These are phyloP conservation scores for Reinhardtius hippoglossoides DNA, from an alignment of 2,113 vertebrate genomes.

Conservation along the genomic window DNA sequence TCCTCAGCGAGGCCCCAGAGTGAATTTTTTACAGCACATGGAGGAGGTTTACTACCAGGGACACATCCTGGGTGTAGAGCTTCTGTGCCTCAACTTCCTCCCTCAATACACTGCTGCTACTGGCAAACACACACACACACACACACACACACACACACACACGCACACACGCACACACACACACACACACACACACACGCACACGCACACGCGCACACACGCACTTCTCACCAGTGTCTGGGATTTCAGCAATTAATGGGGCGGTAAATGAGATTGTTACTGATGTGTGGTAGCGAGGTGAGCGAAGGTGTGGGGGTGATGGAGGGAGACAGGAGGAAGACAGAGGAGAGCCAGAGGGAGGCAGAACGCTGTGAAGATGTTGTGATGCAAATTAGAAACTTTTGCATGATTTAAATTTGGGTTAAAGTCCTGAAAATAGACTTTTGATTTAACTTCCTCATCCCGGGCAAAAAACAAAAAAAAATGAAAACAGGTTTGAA, in stretches of 20 bases:
- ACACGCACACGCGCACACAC: conserved; percentile 35
- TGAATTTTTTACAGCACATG: conserved; percentile 27
- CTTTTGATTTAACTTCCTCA: conserved; percentile 21
- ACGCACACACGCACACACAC: conserved; percentile 10
- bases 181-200: conserved; percentile 15
- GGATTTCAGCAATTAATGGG: conserved; percentile 78
- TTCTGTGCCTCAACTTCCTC: conserved; percentile 8
- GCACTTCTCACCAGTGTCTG: conserved; percentile 55
- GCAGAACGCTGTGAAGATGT: conserved; percentile 56
- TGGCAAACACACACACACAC: not conserved
- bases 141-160: conserved; percentile 7
- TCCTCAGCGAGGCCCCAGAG: not conserved
- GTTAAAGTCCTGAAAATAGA: conserved; percentile 50
- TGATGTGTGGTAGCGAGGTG: conserved; percentile 80
- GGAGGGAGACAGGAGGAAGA: conserved; percentile 63
- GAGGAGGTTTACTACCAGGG: conserved; percentile 38
- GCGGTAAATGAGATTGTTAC: conserved; percentile 82
- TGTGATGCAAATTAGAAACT: conserved; percentile 70
- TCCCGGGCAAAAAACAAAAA: not conserved
- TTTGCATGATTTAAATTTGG: conserved; percentile 58
- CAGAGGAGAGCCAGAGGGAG: conserved; percentile 41
- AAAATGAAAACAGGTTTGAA: conserved; percentile 16
- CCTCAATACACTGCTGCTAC: not conserved
- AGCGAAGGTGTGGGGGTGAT: conserved; percentile 70
- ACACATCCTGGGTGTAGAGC: conserved; percentile 10